A percentile compares a stretch with the other conserved stretches of the same genome.
Evolutionary conservation across 2,113 vertebrate genomes (phyloP).

Genomic region (Oceanodroma tethys): DNA sequence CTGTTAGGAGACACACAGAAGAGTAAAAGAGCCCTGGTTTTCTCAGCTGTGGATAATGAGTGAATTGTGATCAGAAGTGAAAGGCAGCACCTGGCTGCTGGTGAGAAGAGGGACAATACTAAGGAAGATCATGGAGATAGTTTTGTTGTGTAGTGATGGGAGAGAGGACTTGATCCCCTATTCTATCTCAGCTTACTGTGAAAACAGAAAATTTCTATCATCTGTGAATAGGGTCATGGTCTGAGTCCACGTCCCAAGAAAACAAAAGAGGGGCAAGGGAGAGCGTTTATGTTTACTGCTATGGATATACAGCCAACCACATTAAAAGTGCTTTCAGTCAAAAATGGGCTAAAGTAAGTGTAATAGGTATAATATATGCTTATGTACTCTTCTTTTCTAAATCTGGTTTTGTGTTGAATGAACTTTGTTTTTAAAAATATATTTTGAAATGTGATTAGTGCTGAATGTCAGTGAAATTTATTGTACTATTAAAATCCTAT

Average conservation of each 20-base stretch:
- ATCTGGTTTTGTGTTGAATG: conserved; percentile 57
- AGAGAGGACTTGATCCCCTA: not conserved
- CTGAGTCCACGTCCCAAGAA: not conserved
- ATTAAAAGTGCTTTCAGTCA: not conserved
- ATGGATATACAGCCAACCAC: not conserved
- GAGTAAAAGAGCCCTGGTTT: not conserved
- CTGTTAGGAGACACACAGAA: not conserved
- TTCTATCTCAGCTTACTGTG: not conserved
- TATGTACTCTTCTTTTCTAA: conserved; percentile 9
- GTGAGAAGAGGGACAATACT: not conserved
- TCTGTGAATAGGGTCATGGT: not conserved
- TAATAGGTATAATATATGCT: not conserved
- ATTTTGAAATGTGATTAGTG: conserved; percentile 78
- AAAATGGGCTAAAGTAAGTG: not conserved
- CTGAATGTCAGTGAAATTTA: conserved; percentile 78
- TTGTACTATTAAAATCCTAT: conserved; percentile 84
- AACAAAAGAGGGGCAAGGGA: not conserved
- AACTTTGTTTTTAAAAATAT: conserved; percentile 63
- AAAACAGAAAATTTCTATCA: not conserved
- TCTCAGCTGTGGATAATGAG: not conserved
- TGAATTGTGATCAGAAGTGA: not conserved
- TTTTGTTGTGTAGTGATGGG: not conserved
- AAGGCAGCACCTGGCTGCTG: not conserved
- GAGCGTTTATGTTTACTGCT: not conserved
- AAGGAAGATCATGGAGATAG: not conserved